Base-by-base conservation (phyloP, 2,888 invertebrate genomes). In the Prostheceraeus crozeri region DNA sequence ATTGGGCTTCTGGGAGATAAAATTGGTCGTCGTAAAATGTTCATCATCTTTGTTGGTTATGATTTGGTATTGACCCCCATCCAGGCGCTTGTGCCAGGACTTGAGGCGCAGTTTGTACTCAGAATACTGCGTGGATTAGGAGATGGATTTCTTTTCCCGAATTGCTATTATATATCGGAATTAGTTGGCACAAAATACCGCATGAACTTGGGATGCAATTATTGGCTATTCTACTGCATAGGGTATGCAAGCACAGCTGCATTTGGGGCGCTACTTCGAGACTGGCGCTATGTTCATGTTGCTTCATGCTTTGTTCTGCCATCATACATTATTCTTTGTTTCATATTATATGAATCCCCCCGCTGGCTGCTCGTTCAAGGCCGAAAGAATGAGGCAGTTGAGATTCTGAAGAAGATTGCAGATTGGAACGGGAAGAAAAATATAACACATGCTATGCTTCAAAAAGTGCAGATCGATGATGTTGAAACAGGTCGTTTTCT, bases 291-390 rank as follows among this genome's bases (percentile, higher is more conserved):
- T 6, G n/a, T 31, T 16, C 21, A 31, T n/a, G 21, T 60, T 35
- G 19, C 21, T 21, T 31, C 21, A 6, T 21, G 19, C 19, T 35
- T 31, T 57, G 59, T 59, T 4, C 14, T 57, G 23, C 25, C 59
- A 14, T 14, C 59, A n/a, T 59, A 58, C 31, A 10, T 16, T n/a
- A 10, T 19, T 10, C 33, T 60, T 31, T 28, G 19, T 23, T 58
- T 57, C 14, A 16, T 30, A 1, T 11, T 58, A 10, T 59, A 58
- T 19, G 59, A 58, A 35, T 58, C 59, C n/a, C 59, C 59, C 19
- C 4, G 59, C 2, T 58, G 59, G 59, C 25, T 58, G 21, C 59
- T 23, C n/a, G 16, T 58, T 2, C 31, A 35, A 28, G 59, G 59
- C 2, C 16, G 31, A 11, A 16, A 10, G n/a, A 16, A 25, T 14